These are phyloP conservation scores for Philotrypesis tridentata DNA, from an alignment of 1,140 invertebrate species.

Conservation along the genomic window DNA sequence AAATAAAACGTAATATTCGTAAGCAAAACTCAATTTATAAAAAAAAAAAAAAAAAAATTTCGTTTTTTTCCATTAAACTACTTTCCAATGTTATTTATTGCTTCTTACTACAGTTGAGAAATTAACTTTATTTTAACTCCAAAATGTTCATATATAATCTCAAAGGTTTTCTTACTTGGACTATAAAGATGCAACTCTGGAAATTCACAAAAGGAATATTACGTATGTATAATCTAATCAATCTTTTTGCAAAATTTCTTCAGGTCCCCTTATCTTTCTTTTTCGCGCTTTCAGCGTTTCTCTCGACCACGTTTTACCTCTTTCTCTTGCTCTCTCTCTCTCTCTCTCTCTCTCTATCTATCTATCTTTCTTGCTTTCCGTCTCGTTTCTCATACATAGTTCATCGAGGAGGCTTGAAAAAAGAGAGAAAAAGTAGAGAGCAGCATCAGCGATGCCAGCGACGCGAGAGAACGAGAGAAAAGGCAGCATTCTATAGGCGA, in stretches of 20 bases:
- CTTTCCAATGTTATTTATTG: no score
- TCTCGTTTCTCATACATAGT: constrained; percentile 41
- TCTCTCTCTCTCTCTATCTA: background rate
- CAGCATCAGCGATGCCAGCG: background rate
- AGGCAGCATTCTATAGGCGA: constrained; percentile 17
- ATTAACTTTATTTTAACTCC: no score
- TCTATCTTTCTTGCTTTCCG: no score
- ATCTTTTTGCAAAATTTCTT: background rate
- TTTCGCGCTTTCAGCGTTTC: constrained; percentile 9
- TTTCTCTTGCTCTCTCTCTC: background rate
- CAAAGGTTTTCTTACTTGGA: no score
- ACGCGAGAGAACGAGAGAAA: background rate
- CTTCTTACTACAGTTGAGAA: no score
- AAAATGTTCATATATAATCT: no score
- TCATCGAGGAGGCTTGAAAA: background rate
- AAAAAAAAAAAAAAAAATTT: no score
- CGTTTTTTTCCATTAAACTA: no score
- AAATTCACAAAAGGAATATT: background rate
- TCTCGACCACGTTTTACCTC: constrained; percentile 14
- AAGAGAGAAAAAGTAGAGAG: background rate
- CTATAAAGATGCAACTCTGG: no score
- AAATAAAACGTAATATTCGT: no score
- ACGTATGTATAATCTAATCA: background rate
- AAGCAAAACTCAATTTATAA: no score
- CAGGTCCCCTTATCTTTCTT: background rate